Base-by-base conservation (phyloP, 2,113 vertebrate species). In the Actenoides hombroni region DNA sequence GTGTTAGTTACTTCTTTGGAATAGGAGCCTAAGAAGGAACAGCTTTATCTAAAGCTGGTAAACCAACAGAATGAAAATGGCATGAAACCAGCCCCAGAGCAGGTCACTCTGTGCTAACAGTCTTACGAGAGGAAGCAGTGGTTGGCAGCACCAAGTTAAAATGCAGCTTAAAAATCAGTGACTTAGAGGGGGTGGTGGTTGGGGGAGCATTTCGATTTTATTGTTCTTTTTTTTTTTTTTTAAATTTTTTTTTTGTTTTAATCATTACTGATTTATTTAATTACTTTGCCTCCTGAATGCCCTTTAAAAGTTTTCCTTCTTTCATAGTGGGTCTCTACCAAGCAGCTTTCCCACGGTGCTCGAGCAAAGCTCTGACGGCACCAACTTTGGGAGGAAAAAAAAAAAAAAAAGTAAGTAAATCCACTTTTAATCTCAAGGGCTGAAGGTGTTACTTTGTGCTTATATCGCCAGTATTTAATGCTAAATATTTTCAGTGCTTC, bases 371-470 rank as follows among this genome's bases (percentile, higher is more conserved):
- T 74, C 84, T 14, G 11, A 16, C 4, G 3, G 56, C 65, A 14
- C 82, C 4, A 4, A 17, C 5, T 25, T 60, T 18, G 24, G 73
- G 17, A 10, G 37, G n/a, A n/a, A 53, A 76, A 35, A 69, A 49
- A 12, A 10, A 23, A 53, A 0, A 15, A n/a, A 16, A 39, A 61
- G 59, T 10, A 75, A 92, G 78, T 29, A 82, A 94, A 87, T 49
- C 42, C 81, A 49, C 80, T 84, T 89, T 33, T 42, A 54, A 61
- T 83, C 71, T 78, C 81, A 15, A 40, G 54, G 54, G 84, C 49
- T 35, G 78, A 84, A 61, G 86, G 86, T 60, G 84, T 29, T 75
- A 9, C 79, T 90, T 37, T 83, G 44, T 68, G 31, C 92, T 92
- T 90, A 12, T 53, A 75, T 54, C 82, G 24, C 75, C 31, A 8